A percentile compares a stretch with the other conserved stretches of the same genome.
These are phyloP conservation scores for Drosophila nigrodunni DNA, from an alignment of 1,140 invertebrate species.

Conservation along the genomic window DNA sequence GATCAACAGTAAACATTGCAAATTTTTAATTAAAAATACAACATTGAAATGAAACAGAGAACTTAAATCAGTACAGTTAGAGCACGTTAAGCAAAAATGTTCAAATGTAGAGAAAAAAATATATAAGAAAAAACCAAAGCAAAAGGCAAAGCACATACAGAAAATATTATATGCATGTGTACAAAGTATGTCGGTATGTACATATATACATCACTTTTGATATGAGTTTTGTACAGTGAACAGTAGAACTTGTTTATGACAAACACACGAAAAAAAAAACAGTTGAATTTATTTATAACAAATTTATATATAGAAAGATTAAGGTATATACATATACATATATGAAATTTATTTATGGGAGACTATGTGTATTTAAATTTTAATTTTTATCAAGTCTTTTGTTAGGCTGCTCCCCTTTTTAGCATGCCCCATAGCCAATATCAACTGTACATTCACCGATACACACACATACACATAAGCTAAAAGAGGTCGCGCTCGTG, in stretches of 20 bases:
- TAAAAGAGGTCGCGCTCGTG: slow-evolving; percentile 80
- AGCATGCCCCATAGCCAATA: slow-evolving; percentile 50
- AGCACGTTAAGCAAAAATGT: slow-evolving; percentile 34
- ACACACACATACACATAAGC: slow-evolving; percentile 33
- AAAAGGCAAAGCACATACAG: slow-evolving; percentile 37
- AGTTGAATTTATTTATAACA: slow-evolving; percentile 3
- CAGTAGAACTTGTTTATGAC: slow-evolving; percentile 36
- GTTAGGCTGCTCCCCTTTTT: slow-evolving; percentile 23
- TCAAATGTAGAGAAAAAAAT: slow-evolving; percentile 22
- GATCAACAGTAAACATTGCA: slow-evolving; percentile 25
- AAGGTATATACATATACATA: neutral
- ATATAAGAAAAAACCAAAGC: slow-evolving; percentile 7
- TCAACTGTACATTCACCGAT: slow-evolving; percentile 63
- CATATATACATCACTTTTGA: slow-evolving; percentile 27
- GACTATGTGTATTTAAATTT: neutral
- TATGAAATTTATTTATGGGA: neutral
- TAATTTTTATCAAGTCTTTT: slow-evolving; percentile 21
- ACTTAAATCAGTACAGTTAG: slow-evolving; percentile 47
- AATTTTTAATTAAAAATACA: slow-evolving; percentile 7
- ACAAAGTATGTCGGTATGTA: slow-evolving; percentile 18
- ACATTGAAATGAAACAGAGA: slow-evolving; percentile 18
- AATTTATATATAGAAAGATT: neutral
- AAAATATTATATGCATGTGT: slow-evolving; percentile 17
- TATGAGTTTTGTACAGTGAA: slow-evolving; percentile 33
- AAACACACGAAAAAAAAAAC: slow-evolving; percentile 3